These are phyloP conservation scores for Drosophila dunni DNA, from an alignment of 1,140 invertebrate species.

Conservation along the genomic window DNA sequence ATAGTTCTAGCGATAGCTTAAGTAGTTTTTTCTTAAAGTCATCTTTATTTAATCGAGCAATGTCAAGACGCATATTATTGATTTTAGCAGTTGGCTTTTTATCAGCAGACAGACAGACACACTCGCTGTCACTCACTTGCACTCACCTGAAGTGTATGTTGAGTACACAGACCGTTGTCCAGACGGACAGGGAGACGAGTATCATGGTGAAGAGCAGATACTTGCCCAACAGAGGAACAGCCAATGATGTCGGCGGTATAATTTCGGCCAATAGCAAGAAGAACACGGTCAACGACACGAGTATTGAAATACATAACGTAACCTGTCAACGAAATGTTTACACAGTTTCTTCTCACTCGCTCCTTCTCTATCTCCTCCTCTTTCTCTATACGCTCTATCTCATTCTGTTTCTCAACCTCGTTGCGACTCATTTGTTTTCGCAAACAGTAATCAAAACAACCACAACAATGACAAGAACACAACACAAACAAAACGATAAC, in stretches of 20 bases:
- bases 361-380: conserved; percentile 1
- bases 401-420: neutral
- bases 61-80: too few relatives aligned
- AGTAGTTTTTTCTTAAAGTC: too few relatives aligned
- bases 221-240: conserved; percentile 98
- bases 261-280: conserved; percentile 98
- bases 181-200: conserved; percentile 97
- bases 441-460: conserved; percentile 57
- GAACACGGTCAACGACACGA: conserved; percentile 99
- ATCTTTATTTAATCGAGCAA: too few relatives aligned
- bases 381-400: conserved; percentile 12
- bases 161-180: conserved; percentile 97
- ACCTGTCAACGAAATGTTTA: conserved; percentile 86
- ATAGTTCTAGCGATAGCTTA: neutral
- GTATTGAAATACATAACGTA: conserved; percentile 98
- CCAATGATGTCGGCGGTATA: conserved; percentile 98
- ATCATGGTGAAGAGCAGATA: conserved; percentile 99
- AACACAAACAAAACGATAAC: conserved; percentile 63
- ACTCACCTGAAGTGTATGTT: conserved; percentile 98
- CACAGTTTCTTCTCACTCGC: conserved; percentile 62
- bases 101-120: too few relatives aligned
- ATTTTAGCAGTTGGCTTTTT: too few relatives aligned
- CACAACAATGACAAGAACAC: conserved; percentile 61
- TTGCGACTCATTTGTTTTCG: conserved; percentile 19
- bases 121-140: neutral